Conservation (phyloP, 2,888 invertebrate species). For the Pollenia labialis region DNA sequence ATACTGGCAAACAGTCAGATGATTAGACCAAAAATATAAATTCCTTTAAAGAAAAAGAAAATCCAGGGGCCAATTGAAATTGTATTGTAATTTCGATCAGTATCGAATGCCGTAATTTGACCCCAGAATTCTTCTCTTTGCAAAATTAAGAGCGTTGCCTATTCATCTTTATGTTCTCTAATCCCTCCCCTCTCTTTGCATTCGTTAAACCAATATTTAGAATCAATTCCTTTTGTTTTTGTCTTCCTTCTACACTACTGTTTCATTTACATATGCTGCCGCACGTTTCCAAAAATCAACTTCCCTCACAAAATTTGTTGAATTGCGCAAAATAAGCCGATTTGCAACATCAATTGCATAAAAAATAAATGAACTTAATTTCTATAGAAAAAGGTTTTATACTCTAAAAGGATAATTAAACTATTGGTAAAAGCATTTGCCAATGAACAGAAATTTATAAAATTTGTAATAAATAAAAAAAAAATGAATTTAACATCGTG, state of each 20-base stretch:
- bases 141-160: background rate
- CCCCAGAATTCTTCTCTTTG: background rate
- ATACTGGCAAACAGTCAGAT: no score
- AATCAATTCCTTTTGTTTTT: no score
- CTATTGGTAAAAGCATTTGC: constrained; percentile 39
- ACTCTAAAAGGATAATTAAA: constrained; percentile 51
- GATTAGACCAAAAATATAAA: background rate
- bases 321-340: constrained; percentile 73
- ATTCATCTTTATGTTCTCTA: no score
- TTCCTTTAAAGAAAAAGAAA: background rate
- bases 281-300: constrained; percentile 60
- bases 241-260: constrained; percentile 29
- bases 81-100: no score
- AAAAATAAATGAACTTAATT: constrained; percentile 51
- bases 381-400: background rate
- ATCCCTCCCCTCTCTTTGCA: no score
- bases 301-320: constrained; percentile 61
- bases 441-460: background rate
- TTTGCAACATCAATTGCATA: constrained; percentile 72
- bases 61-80: no score
- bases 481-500: background rate
- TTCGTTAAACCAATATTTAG: no score
- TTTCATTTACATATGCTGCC: constrained; percentile 56
- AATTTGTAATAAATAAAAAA: background rate
- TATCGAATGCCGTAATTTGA: no score